phyloP scores from a whole-genome alignment of 2,797 vertebrate genomes.

The Anisognathus igniventris region DNA sequence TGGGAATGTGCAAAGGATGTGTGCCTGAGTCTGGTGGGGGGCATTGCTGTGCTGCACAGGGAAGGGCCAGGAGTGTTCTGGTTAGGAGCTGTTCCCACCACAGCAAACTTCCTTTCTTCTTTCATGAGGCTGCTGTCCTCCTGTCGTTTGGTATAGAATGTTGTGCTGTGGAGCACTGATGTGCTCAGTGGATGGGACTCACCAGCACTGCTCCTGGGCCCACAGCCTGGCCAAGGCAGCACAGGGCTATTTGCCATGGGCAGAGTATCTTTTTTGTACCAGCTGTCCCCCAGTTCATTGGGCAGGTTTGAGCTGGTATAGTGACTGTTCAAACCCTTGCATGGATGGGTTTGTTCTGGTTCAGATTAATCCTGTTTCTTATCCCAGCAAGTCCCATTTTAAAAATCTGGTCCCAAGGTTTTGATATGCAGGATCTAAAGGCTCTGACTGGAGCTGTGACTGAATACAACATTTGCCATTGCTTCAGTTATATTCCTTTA shows the following conservation, averaged over 20 bases:
- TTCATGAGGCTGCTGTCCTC: background rate
- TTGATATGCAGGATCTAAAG: background rate
- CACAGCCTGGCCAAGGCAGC: background rate
- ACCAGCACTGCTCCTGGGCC: background rate
- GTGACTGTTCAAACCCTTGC: background rate
- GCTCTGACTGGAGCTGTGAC: background rate
- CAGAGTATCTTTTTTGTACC: background rate
- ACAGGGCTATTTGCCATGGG: background rate
- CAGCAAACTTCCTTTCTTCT: background rate
- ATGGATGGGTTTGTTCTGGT: background rate
- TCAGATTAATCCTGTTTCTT: background rate
- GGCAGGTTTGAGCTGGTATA: background rate
- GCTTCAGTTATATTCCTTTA: background rate
- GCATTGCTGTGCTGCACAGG: background rate
- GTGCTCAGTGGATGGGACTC: background rate
- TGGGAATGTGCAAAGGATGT: rapidly evolving
- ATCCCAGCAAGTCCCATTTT: background rate
- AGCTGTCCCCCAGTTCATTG: background rate
- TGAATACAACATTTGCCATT: background rate
- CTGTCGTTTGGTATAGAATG: rapidly evolving
- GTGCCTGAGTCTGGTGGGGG: background rate
- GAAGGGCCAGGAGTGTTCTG: background rate
- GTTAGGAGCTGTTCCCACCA: background rate
- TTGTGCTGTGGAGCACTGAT: background rate
- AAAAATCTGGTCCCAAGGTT: background rate